phyloP scores from a whole-genome alignment of 2,113 vertebrate species.

The Terrapene triunguis region DNA sequence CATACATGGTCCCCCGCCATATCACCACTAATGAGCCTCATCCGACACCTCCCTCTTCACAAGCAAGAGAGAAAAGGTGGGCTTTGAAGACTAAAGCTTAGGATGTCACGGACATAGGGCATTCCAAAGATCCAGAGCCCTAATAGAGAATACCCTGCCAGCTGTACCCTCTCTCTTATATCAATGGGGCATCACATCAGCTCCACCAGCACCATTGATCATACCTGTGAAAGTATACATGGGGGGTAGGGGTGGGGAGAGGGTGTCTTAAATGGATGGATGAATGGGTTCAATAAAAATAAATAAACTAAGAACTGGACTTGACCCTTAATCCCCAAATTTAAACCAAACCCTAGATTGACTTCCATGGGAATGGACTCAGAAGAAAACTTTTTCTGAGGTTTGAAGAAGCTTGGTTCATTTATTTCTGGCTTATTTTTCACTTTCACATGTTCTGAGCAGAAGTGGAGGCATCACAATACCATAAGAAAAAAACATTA shows the following conservation, averaged over 20 bases:
- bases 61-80: not conserved
- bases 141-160: not conserved
- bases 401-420: not conserved
- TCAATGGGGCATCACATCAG: not conserved
- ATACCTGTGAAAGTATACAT: not conserved
- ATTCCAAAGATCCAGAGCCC: not conserved
- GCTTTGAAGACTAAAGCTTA: not conserved
- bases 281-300: not conserved
- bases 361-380: not conserved
- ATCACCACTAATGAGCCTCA: not conserved
- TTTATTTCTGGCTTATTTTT: not conserved
- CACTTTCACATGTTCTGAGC: not conserved
- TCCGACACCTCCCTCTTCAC: not conserved
- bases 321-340: conserved; percentile 30
- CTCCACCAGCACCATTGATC: not conserved
- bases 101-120: not conserved
- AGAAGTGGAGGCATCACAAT: not conserved
- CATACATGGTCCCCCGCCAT: rapidly evolving
- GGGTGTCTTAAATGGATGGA: rapidly evolving
- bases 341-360: conserved; percentile 13
- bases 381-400: not conserved
- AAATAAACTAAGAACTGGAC: not conserved
- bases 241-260: not conserved
- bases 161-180: not conserved
- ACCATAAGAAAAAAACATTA: not conserved